These are phyloP conservation scores for Cladorhizidae sp. DNA, from an alignment of 37 sponge, comb jelly and placozoan genomes.

Conservation along the genomic window DNA sequence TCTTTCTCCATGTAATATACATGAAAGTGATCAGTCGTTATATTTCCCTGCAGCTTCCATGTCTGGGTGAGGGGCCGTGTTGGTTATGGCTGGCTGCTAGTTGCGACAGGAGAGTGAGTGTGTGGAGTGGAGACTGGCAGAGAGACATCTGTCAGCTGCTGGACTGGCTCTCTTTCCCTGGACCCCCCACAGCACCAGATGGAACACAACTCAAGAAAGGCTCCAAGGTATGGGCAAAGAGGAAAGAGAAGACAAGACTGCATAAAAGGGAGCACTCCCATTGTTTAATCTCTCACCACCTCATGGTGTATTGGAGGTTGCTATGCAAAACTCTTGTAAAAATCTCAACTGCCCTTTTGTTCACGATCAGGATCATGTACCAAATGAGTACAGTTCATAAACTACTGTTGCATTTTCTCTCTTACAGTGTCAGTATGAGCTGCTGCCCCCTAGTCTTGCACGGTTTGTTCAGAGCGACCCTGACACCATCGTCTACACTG, in stretches of 20 bases:
- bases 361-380: too few species aligned
- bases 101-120: slow-evolving; percentile 86
- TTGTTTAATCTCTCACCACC: too few species aligned
- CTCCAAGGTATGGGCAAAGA: slow-evolving; percentile 22
- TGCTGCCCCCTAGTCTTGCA: slow-evolving; percentile 78
- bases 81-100: slow-evolving; percentile 83
- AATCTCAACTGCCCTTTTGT: too few species aligned
- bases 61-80: slow-evolving; percentile 22
- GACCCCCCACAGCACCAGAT: slow-evolving; percentile 54
- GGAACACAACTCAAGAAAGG: slow-evolving; percentile 45
- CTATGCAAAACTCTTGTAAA: too few species aligned
- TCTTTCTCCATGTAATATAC: too few species aligned
- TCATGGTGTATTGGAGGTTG: too few species aligned
- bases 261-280: too few species aligned
- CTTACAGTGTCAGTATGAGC: slow-evolving; percentile 46
- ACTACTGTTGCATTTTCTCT: too few species aligned
- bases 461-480: slow-evolving; percentile 71
- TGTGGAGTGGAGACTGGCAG: slow-evolving; percentile 83
- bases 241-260: too few species aligned
- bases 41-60: slow-evolving; percentile 31
- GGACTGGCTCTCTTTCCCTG: slow-evolving; percentile 93
- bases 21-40: too few species aligned
- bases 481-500: slow-evolving; percentile 76
- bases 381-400: too few species aligned
- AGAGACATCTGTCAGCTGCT: slow-evolving; percentile 53